Percentiles rank a stretch among this genome's conserved stretches.
Evolutionary conservation across 2,888 invertebrate genomes (phyloP).

Genomic region (Trissoscelio sp.): DNA sequence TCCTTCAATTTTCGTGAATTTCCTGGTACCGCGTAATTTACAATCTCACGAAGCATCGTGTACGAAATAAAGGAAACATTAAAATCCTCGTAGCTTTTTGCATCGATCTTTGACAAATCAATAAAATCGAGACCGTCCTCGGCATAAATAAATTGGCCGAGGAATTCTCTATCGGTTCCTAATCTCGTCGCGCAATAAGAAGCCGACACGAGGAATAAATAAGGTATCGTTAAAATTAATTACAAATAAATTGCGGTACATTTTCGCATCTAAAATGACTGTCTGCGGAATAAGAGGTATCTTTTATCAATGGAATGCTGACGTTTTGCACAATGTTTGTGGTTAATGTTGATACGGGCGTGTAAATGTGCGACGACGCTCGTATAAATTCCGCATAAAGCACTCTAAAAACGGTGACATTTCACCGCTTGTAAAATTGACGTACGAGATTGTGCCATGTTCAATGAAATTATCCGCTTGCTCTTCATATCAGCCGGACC

Average conservation of each 20-base stretch:
- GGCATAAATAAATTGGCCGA: constrained; percentile 12
- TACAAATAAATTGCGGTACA: constrained; percentile 37
- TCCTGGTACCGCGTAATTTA: constrained; percentile 58
- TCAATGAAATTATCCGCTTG: constrained; percentile 66
- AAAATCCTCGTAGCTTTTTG: constrained; percentile 40
- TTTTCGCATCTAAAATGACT: constrained; percentile 19
- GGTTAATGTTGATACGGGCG: constrained; percentile 51
- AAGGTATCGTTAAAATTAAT: constrained; percentile 38
- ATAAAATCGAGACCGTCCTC: constrained; percentile 52
- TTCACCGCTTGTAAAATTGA: constrained; percentile 65
- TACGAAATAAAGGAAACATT: constrained; percentile 51
- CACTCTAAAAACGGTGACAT: constrained; percentile 63
- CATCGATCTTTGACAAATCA: constrained; percentile 57
- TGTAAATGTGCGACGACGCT: constrained; percentile 52
- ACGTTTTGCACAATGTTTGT: constrained; percentile 59
- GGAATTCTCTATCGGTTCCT: constrained; percentile 1
- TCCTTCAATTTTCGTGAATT: constrained; percentile 47
- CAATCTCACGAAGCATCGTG: constrained; percentile 40
- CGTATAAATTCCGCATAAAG: constrained; percentile 63
- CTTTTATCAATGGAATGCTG: constrained; percentile 58
- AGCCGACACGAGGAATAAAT: not conserved
- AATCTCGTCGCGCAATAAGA: not conserved
- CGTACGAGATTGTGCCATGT: constrained; percentile 64
- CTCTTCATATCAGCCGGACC: constrained; percentile 59
- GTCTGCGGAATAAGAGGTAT: constrained; percentile 18